Conservation (phyloP, 2,888 invertebrate genomes). For the Scrobipalpa atriplicella region DNA sequence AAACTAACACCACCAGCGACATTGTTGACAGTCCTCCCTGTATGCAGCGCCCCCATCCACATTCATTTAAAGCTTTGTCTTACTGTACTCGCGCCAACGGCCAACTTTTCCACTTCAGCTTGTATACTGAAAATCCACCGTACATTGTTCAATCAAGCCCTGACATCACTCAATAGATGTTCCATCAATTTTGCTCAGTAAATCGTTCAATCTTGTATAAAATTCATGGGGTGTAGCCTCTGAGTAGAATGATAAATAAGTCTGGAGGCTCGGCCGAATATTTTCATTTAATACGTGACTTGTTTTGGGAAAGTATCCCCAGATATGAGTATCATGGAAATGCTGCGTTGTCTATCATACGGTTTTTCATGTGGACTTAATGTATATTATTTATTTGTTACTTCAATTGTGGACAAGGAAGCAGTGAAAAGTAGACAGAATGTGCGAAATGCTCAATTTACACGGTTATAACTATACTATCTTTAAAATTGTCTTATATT, state of each 20-base stretch:
- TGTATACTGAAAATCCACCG: conserved; percentile 35
- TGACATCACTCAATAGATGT: conserved; percentile 77
- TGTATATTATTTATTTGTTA: conserved; percentile 44
- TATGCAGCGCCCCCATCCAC: too few relatives aligned
- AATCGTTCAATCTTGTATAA: conserved; percentile 83
- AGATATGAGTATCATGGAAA: conserved; percentile 75
- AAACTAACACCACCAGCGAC: too few relatives aligned
- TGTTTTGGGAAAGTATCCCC: conserved; percentile 75
- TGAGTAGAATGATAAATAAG: conserved; percentile 82
- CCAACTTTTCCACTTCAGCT: conserved; percentile 32
- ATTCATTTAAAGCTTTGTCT: too few relatives aligned
- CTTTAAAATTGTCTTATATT: too few relatives aligned
- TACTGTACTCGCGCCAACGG: conserved; percentile 17
- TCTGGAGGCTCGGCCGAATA: conserved; percentile 79
- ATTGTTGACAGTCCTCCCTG: too few relatives aligned
- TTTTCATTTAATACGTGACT: conserved; percentile 83
- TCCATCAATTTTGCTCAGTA: conserved; percentile 80
- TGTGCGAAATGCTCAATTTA: too few relatives aligned
- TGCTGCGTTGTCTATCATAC: conserved; percentile 70
- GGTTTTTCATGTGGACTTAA: conserved; percentile 59
- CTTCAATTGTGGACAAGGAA: background rate
- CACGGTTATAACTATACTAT: too few relatives aligned
- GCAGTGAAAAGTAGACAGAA: too few relatives aligned
- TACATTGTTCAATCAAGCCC: conserved; percentile 69
- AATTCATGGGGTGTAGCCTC: conserved; percentile 81